These are phyloP conservation scores for Urocynchramus pylzowi DNA, from an alignment of 2,113 vertebrate species.

Conservation along the genomic window DNA sequence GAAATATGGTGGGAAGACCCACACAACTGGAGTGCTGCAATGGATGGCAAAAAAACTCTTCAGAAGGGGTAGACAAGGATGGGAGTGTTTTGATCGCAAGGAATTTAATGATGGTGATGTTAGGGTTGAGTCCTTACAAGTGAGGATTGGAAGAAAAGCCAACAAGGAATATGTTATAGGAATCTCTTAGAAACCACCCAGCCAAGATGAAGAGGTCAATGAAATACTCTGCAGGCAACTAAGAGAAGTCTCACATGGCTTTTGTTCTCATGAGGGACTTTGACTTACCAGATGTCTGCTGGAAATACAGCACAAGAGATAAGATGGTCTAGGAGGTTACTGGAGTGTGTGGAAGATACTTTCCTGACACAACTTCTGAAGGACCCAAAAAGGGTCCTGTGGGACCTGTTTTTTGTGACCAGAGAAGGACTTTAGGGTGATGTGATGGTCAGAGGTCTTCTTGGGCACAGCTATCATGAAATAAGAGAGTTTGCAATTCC, in stretches of 20 bases:
- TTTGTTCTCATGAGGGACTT: not conserved
- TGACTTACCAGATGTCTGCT: not conserved
- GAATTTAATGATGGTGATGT: not conserved
- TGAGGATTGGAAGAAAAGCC: not conserved
- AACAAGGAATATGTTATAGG: not conserved
- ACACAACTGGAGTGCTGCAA: not conserved
- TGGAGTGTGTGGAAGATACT: not conserved
- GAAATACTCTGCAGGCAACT: not conserved
- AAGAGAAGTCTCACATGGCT: not conserved
- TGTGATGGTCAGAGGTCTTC: not conserved
- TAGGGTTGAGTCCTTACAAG: not conserved
- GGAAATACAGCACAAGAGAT: not conserved
- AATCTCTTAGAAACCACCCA: not conserved
- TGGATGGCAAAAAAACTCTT: not conserved
- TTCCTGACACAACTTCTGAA: not conserved
- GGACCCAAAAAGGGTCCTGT: too few relatives aligned
- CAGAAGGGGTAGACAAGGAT: not conserved
- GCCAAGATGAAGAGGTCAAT: not conserved
- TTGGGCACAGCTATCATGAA: not conserved
- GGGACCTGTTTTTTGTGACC: not conserved
- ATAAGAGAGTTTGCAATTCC: not conserved
- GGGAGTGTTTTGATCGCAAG: not conserved
- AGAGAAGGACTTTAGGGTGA: not conserved
- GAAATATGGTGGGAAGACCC: not conserved
- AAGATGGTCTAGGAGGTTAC: not conserved